Evolutionary conservation across 2,888 invertebrate species (phyloP), one percentile per base, ranked within the genome.

Genomic region (Lacanobia wlatinum): DNA sequence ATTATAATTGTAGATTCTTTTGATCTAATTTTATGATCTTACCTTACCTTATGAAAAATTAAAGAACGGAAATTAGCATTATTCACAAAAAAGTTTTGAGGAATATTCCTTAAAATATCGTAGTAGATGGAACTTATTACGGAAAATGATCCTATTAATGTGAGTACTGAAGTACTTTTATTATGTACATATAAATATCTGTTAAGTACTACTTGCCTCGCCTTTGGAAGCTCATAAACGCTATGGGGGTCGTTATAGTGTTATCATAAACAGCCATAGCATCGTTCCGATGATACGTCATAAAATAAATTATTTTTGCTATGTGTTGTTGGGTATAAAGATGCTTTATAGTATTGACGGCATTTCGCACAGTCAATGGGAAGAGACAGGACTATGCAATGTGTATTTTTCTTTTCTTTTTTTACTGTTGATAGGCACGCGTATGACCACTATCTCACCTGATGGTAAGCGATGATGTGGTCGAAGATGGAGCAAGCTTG

Each of bases 191-290:
- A 74, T 72, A 64, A 70, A 70, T 55, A 43, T 46, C 61, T 43
- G 50, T 28, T 60, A 67, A 72, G 73, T 77, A 84, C 83, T 84
- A 87, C 85, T 87, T 83, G 82, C 79, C 66, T 68, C 84, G 82
- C 86, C 78, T 78, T 88, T 76, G 77, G 81, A 75, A 82, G 58
- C 83, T 85, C 88, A 88, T 91, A 88, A 84, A 87, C 80, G 73
- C 87, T 66, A 86, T 84, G 86, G 86, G 85, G 78, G 82, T 84
- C 86, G 79, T 84, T 82, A 86, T 83, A 84, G 80, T 90, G 89
- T 89, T 88, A 88, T 90, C 90, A 90, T 91, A 89, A 90, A 89
- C 82, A 82, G 80, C 82, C 85, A 82, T 89, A 69, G 21, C 38
- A 91, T 88, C 78, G 84, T 87, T 70, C 70, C 79, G 84, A 90